phyloP scores from a whole-genome alignment of 2,113 vertebrate genomes.

The Sphaerodactylus townsendi region DNA sequence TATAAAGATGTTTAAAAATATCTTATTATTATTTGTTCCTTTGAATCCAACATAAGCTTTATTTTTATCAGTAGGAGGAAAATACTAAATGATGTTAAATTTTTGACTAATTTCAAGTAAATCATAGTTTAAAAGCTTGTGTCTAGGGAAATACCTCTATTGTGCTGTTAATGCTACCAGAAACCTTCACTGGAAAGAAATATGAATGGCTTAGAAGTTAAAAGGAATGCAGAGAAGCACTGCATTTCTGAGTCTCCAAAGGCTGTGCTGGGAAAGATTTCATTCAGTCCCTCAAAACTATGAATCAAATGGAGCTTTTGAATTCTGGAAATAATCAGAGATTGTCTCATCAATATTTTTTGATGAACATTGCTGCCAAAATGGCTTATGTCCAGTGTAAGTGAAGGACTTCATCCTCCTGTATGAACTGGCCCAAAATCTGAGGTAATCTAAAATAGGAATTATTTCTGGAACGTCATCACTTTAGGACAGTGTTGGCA shows the following conservation, averaged over 20 bases:
- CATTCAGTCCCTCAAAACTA: background rate
- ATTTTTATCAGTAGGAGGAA: slow-evolving; percentile 8
- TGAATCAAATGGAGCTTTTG: background rate
- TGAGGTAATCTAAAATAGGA: too few species aligned
- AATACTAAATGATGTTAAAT: background rate
- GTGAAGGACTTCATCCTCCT: too few species aligned
- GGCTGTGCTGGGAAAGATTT: background rate
- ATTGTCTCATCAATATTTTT: slow-evolving; percentile 24
- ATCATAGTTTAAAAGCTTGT: slow-evolving; percentile 8
- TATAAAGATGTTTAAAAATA: slow-evolving; percentile 45
- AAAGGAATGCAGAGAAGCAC: slow-evolving; percentile 2
- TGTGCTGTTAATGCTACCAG: background rate
- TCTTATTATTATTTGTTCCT: slow-evolving; percentile 29
- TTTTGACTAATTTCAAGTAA: slow-evolving; percentile 15
- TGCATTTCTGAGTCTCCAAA: slow-evolving; percentile 2
- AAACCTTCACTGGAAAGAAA: background rate
- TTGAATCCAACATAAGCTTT: slow-evolving; percentile 38
- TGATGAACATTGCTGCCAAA: too few species aligned
- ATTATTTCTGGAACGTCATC: too few species aligned
- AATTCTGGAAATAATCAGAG: slow-evolving; percentile 7
- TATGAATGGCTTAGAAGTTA: background rate
- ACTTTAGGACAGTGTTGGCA: too few species aligned
- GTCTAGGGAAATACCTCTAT: background rate
- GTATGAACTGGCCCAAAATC: too few species aligned
- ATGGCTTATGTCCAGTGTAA: too few species aligned